Evolutionary conservation across 2,797 vertebrate genomes (phyloP).

Genomic region (Tokudaia tokunoshimensis): DNA sequence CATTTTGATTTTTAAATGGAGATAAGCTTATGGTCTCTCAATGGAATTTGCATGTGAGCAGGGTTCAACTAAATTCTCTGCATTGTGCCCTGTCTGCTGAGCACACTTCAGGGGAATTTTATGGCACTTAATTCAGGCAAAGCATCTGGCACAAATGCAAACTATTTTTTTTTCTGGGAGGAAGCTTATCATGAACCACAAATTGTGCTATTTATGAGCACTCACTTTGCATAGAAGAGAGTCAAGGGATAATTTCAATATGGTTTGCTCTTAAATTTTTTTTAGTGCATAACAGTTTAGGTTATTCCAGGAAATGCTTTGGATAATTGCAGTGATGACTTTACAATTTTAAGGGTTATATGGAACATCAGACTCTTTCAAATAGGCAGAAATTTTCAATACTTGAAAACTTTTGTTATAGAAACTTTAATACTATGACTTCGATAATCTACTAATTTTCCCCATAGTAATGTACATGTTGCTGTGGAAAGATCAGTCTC

Average conservation of each 20-base stretch:
- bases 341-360: slow-evolving; percentile 55
- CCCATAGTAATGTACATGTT: background rate
- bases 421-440: background rate
- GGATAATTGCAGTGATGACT: slow-evolving; percentile 57
- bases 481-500: background rate
- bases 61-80: slow-evolving; percentile 74
- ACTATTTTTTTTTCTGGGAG: slow-evolving; percentile 72
- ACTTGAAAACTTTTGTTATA: background rate
- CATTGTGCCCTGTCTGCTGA: slow-evolving; percentile 73
- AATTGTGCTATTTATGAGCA: slow-evolving; percentile 59
- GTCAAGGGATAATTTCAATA: slow-evolving; percentile 24
- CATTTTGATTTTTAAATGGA: slow-evolving; percentile 76
- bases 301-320: background rate
- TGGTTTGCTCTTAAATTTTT: slow-evolving; percentile 5
- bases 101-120: slow-evolving; percentile 80
- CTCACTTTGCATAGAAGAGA: slow-evolving; percentile 12
- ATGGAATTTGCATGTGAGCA: slow-evolving; percentile 70
- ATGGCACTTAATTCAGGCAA: slow-evolving; percentile 75
- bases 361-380: slow-evolving; percentile 47
- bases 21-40: slow-evolving; percentile 75
- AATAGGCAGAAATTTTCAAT: background rate
- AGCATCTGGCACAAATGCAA: slow-evolving; percentile 81
- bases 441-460: background rate
- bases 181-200: slow-evolving; percentile 68
- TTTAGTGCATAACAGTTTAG: background rate